Base-by-base conservation (phyloP, 1,140 invertebrate species). In the Cotesia vestalis region DNA sequence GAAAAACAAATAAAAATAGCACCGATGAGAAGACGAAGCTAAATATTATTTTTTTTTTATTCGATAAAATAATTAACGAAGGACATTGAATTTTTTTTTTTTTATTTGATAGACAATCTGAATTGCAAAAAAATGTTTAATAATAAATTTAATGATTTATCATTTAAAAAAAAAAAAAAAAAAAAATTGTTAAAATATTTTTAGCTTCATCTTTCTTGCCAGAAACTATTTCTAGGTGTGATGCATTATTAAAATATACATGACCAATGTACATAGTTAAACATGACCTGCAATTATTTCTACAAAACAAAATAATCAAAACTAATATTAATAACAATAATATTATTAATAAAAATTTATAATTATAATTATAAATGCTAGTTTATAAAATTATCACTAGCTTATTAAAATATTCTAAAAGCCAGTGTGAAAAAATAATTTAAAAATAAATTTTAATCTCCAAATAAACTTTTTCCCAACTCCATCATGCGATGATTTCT, bases 401-500 rank as follows among this genome's bases (percentile, higher is more conserved):
- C 38, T 40, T 3, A 9, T 40, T 20, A 8, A 4, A 59, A 9
- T 8, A 59, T 59, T 59, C 9, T 0, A 59, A 20, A 17, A 59
- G 57, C 17, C 20, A 59, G 20, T 60, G 40, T 46, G 6, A 46
- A 46, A 46, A 46, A 46, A 40, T 40, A 40, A 62, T 20, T 1
- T 53, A 14, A 53, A 40, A 57, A 35, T 14, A 64, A 36, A 55
- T n/a, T 76, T 89, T 93, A 94, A 86, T 94, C 93, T 70, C 93
- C 93, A 87, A 94, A 94, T 69, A 95, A 88, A 82, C 91, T 91
- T 85, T 95, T 95, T 75, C 94, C 93, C 79, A 96, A 87, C 77
- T 96, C 94, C 93, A 95, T 95, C 86, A 96, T 90, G 78, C 93
- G 89, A 85, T 96, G 95, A 81, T 93, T 95, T 79, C 94, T 89